phyloP scores from a whole-genome alignment of 2,797 vertebrate genomes.

The Cuculus canorus region DNA sequence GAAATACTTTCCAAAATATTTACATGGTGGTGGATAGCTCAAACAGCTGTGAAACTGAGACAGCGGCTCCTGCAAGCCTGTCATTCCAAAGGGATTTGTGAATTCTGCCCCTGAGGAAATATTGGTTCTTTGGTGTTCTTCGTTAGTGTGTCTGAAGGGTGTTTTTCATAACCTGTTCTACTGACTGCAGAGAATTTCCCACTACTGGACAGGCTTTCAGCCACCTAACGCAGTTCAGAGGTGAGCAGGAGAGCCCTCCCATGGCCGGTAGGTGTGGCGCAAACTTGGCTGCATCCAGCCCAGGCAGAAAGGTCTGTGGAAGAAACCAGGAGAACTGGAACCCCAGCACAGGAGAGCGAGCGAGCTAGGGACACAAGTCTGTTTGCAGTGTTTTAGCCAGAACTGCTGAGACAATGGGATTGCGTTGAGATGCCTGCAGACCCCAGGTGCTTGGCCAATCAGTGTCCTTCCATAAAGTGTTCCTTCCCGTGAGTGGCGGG shows the following conservation, averaged over 20 bases:
- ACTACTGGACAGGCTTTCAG: background rate
- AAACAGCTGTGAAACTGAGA: background rate
- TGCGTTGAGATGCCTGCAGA: background rate
- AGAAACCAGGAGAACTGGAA: background rate
- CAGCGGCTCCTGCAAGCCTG: background rate
- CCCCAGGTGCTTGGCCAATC: background rate
- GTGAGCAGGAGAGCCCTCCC: background rate
- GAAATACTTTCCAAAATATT: constrained; percentile 34
- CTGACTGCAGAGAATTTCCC: background rate
- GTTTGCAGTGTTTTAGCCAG: background rate
- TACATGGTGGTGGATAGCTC: background rate
- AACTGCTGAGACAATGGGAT: background rate
- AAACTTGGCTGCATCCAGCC: background rate
- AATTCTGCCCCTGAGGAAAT: background rate
- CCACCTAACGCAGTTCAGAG: background rate
- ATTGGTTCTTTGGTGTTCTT: background rate
- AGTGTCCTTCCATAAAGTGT: background rate
- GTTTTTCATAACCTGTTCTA: constrained; percentile 5
- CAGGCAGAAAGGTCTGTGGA: background rate
- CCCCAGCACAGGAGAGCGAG: background rate
- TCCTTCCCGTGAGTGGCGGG: background rate
- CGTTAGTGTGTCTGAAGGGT: background rate
- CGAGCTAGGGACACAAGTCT: background rate
- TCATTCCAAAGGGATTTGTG: background rate
- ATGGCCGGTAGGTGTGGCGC: rapidly evolving